These are phyloP conservation scores for Lasioglossum malachurum DNA, from an alignment of 2,888 invertebrate species.

Conservation along the genomic window DNA sequence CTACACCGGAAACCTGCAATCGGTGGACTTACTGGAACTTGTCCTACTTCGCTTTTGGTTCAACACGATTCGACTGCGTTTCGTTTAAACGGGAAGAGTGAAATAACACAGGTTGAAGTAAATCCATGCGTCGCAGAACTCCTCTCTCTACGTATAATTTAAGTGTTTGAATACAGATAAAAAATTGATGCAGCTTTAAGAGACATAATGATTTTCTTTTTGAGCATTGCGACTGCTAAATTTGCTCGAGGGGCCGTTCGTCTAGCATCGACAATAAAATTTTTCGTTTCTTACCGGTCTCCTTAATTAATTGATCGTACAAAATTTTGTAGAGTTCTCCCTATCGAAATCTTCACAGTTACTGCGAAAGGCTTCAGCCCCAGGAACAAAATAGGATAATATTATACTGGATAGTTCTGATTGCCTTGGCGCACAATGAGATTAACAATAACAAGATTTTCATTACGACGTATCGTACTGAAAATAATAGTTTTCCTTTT, in stretches of 20 bases:
- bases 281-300: background rate
- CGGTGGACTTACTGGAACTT: background rate
- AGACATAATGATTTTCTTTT: constrained; percentile 38
- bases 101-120: background rate
- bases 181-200: constrained; percentile 46
- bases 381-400: constrained; percentile 57
- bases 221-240: constrained; percentile 59
- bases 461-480: constrained; percentile 52
- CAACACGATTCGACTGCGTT: too few species aligned
- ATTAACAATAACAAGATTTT: constrained; percentile 65
- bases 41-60: background rate
- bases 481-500: constrained; percentile 55
- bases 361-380: constrained; percentile 43
- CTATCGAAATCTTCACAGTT: constrained; percentile 21
- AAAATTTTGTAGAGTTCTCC: constrained; percentile 16
- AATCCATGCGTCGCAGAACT: background rate
- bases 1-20: constrained; percentile 12
- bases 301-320: constrained; percentile 28
- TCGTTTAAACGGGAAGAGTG: background rate
- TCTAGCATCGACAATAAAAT: constrained; percentile 16
- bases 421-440: constrained; percentile 64
- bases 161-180: constrained; percentile 44
- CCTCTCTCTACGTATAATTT: constrained; percentile 37
- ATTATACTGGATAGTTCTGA: constrained; percentile 54
- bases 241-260: constrained; percentile 40